Evolutionary conservation across 2,797 vertebrate species (phyloP).

Genomic region (Esox lucius): DNA sequence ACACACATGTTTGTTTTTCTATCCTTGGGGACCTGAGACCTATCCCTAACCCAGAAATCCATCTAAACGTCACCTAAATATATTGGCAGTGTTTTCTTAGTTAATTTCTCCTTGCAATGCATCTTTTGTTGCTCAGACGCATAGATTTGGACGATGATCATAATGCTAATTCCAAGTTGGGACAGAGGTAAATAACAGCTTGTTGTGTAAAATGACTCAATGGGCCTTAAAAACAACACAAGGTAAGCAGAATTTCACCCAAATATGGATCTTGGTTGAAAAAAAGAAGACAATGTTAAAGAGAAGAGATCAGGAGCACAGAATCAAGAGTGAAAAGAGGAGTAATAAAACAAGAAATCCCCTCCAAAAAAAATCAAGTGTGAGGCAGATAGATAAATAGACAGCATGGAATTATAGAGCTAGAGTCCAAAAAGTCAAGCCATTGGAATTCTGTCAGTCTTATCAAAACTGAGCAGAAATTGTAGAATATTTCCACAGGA

Average conservation of each 20-base stretch:
- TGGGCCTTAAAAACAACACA: too few species aligned
- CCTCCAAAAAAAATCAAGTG: background rate
- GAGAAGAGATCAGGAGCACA: background rate
- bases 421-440: background rate
- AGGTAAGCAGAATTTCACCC: too few species aligned
- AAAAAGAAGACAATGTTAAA: background rate
- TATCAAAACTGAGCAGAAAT: constrained; percentile 49
- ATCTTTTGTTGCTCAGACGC: too few species aligned
- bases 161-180: too few species aligned
- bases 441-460: constrained; percentile 23
- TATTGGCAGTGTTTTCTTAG: too few species aligned
- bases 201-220: too few species aligned
- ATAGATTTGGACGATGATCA: too few species aligned
- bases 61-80: too few species aligned
- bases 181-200: too few species aligned
- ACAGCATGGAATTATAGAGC: background rate
- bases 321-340: constrained; percentile 5
- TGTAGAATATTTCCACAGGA: constrained; percentile 50
- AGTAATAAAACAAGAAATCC: background rate
- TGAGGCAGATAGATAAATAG: background rate
- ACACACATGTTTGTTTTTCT: background rate
- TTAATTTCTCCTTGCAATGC: too few species aligned
- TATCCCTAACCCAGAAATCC: too few species aligned
- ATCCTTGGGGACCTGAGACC: background rate
- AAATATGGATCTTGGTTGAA: background rate